Percentiles rank a stretch among this genome's conserved stretches.
phyloP scores from a whole-genome alignment of 2,797 vertebrate genomes.

The Bucorvus abyssinicus region DNA sequence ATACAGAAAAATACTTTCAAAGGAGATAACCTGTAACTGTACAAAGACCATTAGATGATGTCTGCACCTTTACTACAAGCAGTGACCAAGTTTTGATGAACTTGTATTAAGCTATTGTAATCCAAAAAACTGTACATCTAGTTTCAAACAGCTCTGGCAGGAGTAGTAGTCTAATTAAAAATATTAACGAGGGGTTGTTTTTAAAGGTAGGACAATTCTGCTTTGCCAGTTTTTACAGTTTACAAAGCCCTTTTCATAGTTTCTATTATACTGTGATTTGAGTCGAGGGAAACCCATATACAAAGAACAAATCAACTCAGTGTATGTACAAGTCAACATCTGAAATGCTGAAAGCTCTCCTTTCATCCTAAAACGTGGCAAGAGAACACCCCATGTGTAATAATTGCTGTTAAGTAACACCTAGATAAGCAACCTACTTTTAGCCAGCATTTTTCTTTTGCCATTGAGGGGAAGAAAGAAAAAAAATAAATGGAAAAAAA shows the following conservation, averaged over 20 bases:
- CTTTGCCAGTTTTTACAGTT: background rate
- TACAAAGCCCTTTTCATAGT: background rate
- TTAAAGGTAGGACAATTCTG: background rate
- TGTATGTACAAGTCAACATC: background rate
- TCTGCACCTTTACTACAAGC: background rate
- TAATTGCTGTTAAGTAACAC: constrained; percentile 15
- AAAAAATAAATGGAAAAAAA: background rate
- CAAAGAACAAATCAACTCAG: background rate
- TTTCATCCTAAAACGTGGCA: background rate
- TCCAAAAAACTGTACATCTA: background rate
- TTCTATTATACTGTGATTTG: background rate
- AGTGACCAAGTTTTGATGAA: background rate
- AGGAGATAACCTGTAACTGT: background rate
- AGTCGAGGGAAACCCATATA: background rate
- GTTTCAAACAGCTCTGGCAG: background rate
- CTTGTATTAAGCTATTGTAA: background rate
- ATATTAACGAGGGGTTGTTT: background rate
- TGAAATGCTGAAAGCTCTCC: background rate
- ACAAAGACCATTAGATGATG: background rate
- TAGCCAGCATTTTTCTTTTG: background rate
- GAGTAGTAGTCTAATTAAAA: background rate
- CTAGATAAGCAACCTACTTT: background rate
- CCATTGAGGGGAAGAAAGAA: background rate
- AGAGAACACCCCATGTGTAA: background rate
- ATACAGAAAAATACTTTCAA: background rate